Percentiles rank a stretch among this genome's conserved stretches.
phyloP scores from a whole-genome alignment of 2,113 vertebrate genomes.

The Condylura cristata region DNA sequence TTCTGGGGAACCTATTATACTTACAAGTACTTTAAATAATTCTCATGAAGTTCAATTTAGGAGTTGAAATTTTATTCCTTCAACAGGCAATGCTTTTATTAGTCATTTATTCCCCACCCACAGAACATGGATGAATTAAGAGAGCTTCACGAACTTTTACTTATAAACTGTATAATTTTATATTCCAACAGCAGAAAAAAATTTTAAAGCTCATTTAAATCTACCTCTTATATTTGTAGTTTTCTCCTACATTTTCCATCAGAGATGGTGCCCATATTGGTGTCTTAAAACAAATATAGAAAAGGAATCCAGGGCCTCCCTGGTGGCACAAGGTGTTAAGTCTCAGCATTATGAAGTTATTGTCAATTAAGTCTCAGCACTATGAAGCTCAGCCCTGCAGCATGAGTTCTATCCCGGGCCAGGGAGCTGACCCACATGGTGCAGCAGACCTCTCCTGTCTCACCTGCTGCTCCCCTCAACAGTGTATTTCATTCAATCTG shows the following conservation, averaged over 20 bases:
- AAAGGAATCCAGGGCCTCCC: slow-evolving; percentile 49
- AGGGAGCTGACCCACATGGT: too few species aligned
- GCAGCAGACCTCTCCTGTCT: too few species aligned
- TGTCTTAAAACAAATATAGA: slow-evolving; percentile 55
- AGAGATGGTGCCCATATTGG: slow-evolving; percentile 27
- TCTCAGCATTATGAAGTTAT: too few species aligned
- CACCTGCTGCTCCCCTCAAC: too few species aligned
- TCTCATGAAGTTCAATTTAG: slow-evolving; percentile 68
- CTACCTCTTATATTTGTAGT: slow-evolving; percentile 63
- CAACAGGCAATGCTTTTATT: slow-evolving; percentile 70
- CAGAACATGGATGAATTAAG: slow-evolving; percentile 73
- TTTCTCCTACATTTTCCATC: slow-evolving; percentile 57
- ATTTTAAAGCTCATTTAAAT: slow-evolving; percentile 65
- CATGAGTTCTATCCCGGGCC: too few species aligned
- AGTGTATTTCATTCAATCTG: too few species aligned
- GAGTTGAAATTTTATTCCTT: slow-evolving; percentile 75
- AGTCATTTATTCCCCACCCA: slow-evolving; percentile 76
- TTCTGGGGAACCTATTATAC: slow-evolving; percentile 68
- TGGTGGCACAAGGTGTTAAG: too few species aligned
- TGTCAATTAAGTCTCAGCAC: too few species aligned
- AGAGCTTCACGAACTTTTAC: slow-evolving; percentile 70
- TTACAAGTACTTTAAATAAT: slow-evolving; percentile 77
- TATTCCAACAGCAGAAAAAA: slow-evolving; percentile 59
- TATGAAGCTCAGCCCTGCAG: too few species aligned
- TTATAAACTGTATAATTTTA: slow-evolving; percentile 73